Evolutionary conservation across 2,113 vertebrate species (phyloP).

Genomic region (Sapajus apella): DNA sequence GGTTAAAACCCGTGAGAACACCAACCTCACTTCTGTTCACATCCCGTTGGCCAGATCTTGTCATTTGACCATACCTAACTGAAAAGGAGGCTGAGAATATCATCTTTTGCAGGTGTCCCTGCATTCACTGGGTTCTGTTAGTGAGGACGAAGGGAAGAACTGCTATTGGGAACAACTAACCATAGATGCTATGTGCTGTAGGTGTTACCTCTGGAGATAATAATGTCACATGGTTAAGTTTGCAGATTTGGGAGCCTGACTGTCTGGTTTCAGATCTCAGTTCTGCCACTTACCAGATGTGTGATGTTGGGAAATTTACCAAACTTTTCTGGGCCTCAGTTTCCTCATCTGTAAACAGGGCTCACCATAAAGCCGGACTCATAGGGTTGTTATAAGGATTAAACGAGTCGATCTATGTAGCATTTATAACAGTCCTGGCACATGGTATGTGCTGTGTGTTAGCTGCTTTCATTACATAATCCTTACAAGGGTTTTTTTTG

Average conservation of each 20-base stretch:
- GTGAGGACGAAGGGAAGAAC: neutral
- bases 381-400: neutral
- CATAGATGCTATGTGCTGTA: neutral
- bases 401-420: neutral
- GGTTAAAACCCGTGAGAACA: too few species aligned
- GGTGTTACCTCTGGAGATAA: neutral
- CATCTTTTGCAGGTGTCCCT: neutral
- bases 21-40: neutral
- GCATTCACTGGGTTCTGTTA: neutral
- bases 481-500: neutral
- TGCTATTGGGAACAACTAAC: neutral
- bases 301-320: neutral
- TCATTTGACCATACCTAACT: neutral
- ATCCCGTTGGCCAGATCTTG: neutral
- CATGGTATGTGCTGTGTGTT: neutral
- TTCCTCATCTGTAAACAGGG: neutral
- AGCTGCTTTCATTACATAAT: neutral
- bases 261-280: neutral
- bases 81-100: neutral
- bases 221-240: accelerated
- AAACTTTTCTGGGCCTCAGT: neutral
- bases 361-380: neutral
- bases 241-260: neutral
- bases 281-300: neutral
- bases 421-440: neutral